phyloP scores from a whole-genome alignment of 2,797 vertebrate species.

The Lepus townsendii region DNA sequence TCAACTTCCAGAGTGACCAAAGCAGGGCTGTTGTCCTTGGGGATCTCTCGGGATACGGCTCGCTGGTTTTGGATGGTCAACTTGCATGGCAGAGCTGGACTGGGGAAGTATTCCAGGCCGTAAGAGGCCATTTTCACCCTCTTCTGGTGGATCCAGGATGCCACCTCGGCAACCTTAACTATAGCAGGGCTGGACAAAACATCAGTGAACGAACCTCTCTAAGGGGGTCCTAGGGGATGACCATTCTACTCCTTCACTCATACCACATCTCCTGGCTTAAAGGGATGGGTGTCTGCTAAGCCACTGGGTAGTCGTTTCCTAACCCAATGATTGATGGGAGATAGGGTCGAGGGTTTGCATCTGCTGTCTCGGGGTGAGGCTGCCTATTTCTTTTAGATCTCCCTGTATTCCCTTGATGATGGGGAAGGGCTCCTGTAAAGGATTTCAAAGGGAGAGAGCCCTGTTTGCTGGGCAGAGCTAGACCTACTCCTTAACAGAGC shows the following conservation, averaged over 20 bases:
- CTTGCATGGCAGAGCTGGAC: not conserved
- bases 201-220: not conserved
- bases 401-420: not conserved
- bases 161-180: not conserved
- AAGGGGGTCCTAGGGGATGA: not conserved
- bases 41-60: no score
- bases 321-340: no score
- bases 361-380: not conserved
- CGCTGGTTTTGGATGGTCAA: not conserved
- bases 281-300: not conserved
- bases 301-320: not conserved
- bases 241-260: not conserved
- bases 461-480: no score
- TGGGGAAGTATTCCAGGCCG: not conserved
- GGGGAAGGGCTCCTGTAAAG: not conserved
- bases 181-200: not conserved
- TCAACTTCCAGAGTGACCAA: not conserved
- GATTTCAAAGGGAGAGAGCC: not conserved
- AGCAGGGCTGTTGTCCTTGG: no score
- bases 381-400: not conserved
- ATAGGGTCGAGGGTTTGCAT: not conserved
- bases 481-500: not conserved
- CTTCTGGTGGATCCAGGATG: not conserved
- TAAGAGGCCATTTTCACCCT: not conserved
- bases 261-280: not conserved